Percentiles rank a stretch among this genome's conserved stretches.
phyloP scores from a whole-genome alignment of 2,888 invertebrate species.

The Cephalotes varians region DNA sequence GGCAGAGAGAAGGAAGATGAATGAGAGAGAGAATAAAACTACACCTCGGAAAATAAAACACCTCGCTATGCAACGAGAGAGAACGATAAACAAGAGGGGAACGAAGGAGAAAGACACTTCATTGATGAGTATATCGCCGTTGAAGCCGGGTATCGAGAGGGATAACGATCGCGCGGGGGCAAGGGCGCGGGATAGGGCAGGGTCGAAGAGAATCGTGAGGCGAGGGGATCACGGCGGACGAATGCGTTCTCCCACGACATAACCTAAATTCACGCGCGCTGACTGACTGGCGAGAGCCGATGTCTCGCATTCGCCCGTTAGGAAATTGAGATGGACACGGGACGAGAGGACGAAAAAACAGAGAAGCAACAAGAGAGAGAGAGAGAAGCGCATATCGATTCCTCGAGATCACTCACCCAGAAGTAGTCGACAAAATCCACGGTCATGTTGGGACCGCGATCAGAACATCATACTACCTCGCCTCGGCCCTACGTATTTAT shows the following conservation, averaged over 20 bases:
- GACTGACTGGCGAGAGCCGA: not conserved
- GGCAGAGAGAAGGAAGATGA: conserved; percentile 17
- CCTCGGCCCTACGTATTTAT: conserved; percentile 43
- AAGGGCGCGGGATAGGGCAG: not conserved
- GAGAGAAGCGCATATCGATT: not conserved
- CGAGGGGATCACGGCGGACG: not conserved
- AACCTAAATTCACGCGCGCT: conserved; percentile 39
- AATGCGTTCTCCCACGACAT: conserved; percentile 19
- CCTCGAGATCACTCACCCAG: conserved; percentile 86
- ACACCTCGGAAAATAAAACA: no score
- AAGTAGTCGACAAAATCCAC: conserved; percentile 88
- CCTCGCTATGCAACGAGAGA: not conserved
- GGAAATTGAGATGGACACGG: not conserved
- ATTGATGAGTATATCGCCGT: conserved; percentile 10
- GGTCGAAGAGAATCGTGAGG: not conserved
- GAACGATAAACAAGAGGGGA: not conserved
- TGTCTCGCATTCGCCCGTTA: not conserved
- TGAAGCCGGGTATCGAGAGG: not conserved
- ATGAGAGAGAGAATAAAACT: no score
- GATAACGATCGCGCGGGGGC: not conserved
- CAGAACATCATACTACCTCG: conserved; percentile 80
- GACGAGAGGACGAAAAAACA: not conserved
- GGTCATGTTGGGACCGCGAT: conserved; percentile 86
- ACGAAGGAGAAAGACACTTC: not conserved
- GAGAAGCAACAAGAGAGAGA: conserved; percentile 17